Evolutionary conservation across 1,140 invertebrate genomes (phyloP), one percentile per base, ranked within the genome.

Genomic region (Drosophila sucinea): DNA sequence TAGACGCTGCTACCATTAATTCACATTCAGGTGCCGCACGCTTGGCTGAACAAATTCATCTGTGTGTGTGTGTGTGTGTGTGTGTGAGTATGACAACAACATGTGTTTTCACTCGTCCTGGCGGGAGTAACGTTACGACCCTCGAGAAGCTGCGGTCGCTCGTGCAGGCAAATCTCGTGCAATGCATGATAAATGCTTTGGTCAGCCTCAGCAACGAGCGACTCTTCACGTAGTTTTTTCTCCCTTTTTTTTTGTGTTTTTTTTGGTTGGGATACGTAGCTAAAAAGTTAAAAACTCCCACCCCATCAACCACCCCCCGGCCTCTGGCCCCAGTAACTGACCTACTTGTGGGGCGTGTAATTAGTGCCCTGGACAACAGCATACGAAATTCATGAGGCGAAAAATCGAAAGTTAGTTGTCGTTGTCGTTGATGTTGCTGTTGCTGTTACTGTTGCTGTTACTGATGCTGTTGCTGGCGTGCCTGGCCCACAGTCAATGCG

Each of bases 1-100:
- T 87, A 87, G 83, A 89, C 83, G 84, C 84, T 84, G 75, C 84
- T 89, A 68, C 83, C 83, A 87, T 87, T 87, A 87, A 87, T 87
- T 87, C 83, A 87, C 76, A 87, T 87, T 87, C 83, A 87, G 84
- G 83, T 87, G 83, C 73, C 73, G 61, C 83, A 89, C 77, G 83
- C 79, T 83, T 83, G 70, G 77, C 77, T 79, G 79, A 61, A 54
- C 73, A 80, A 76, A 70, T 77, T 62, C 64, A 60, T 11, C 66
- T 33, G 60, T 30, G 17, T 58, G 27, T 62, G 47, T 29, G 51
- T 74, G 67, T 47, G 38, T 57, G 30, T 41, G 55, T 10, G 6
- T 5, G 47, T 29, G 38, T 32, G 23, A 62, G 80, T 82, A 68
- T 69, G 73, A 60, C 60, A 66, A 79, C 78, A 72, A 86, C 83